Evolutionary conservation across 2,888 invertebrate species (phyloP).

Genomic region (Tetragnatha montana): DNA sequence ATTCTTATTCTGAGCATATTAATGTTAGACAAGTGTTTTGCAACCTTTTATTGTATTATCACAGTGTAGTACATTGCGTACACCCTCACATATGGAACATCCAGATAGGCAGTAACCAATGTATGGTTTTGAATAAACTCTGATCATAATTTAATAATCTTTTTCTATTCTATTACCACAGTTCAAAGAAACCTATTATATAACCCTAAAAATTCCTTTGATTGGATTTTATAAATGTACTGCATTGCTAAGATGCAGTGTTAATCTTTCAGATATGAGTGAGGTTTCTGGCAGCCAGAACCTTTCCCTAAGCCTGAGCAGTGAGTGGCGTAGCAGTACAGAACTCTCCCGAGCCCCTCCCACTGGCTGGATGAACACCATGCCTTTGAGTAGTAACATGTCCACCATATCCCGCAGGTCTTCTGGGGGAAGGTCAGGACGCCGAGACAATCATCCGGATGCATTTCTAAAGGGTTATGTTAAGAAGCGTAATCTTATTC

Average conservation of each 20-base stretch:
- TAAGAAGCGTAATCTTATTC: constrained; percentile 89
- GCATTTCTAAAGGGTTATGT: constrained; percentile 95
- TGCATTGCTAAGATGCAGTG: not conserved
- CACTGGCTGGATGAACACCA: constrained; percentile 95
- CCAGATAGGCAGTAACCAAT: too few species aligned
- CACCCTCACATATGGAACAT: too few species aligned
- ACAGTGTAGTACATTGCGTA: too few species aligned
- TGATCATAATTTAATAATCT: too few species aligned
- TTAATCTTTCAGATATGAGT: constrained; percentile 44
- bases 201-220: not conserved
- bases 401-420: constrained; percentile 79
- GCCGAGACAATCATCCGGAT: constrained; percentile 78
- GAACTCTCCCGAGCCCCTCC: constrained; percentile 73
- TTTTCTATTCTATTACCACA: too few species aligned
- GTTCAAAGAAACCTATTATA: too few species aligned
- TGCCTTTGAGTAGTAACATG: constrained; percentile 84
- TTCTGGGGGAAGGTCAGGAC: constrained; percentile 76
- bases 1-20: too few species aligned
- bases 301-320: constrained; percentile 59
- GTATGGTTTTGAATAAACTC: too few species aligned
- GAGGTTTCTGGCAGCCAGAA: constrained; percentile 64
- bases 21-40: too few species aligned
- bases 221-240: not conserved
- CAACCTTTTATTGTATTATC: too few species aligned
- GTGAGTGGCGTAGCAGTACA: constrained; percentile 67